Evolutionary conservation across 2,797 vertebrate species (phyloP).

Genomic region (Acanthiza pusilla): DNA sequence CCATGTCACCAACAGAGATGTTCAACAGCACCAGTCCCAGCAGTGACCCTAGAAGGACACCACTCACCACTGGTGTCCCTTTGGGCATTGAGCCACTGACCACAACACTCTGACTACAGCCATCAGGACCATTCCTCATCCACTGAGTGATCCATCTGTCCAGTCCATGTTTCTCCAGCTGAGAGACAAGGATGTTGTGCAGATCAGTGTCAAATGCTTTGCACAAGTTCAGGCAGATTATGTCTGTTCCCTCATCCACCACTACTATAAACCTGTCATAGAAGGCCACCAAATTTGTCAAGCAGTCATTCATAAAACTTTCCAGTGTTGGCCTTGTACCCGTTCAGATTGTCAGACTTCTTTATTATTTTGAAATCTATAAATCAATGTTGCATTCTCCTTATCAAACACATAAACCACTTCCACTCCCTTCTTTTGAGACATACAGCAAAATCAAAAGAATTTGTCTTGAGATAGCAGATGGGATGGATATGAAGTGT

Average conservation of each 20-base stretch:
- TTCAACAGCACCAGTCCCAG: background rate
- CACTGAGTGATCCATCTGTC: fast-evolving
- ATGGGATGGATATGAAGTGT: background rate
- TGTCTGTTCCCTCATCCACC: background rate
- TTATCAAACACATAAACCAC: background rate
- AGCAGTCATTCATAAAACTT: background rate
- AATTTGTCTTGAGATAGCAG: background rate
- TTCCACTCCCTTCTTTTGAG: background rate
- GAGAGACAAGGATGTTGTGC: background rate
- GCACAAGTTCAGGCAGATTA: background rate
- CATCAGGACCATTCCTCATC: background rate
- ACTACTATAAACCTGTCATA: background rate
- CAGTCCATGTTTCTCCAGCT: background rate
- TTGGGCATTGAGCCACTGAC: background rate
- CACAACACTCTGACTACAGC: background rate
- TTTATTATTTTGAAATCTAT: background rate
- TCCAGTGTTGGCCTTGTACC: background rate
- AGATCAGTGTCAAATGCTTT: background rate
- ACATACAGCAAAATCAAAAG: background rate
- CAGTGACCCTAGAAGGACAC: too few species aligned
- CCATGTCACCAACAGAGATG: background rate
- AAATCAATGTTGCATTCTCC: background rate
- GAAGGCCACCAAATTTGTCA: background rate
- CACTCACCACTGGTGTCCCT: background rate
- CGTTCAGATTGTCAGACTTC: background rate